Base-by-base conservation (phyloP, 1,140 invertebrate genomes). In the Pentalonia nigronervosa region DNA sequence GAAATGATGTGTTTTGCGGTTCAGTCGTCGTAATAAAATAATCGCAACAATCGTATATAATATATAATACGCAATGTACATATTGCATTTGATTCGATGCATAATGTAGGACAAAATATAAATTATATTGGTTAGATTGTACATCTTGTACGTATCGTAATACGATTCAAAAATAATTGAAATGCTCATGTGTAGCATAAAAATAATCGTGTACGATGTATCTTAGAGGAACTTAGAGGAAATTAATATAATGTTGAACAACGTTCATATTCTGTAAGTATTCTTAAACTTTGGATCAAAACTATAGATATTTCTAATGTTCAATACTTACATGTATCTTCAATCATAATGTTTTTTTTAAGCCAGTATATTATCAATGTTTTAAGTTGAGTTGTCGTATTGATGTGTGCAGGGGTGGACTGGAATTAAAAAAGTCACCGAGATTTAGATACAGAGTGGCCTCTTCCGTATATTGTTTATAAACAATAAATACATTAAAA, bases 1-100 rank as follows among this genome's bases (percentile, higher is more conserved):
- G 60, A 76, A 76, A 76, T 76, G n/a, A 36, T 89, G 86, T 88
- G n/a, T 53, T 53, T 50, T 89, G 20, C n/a, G 30, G 87, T 89
- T 53, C n/a, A 34, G 36, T 53, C 20, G n/a, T 47, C 87, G 48
- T 47, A 47, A 86, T 86, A 86, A 86, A 30, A 86, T 45, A 86
- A 47, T 86, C 60, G 21, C 41, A 30, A 25, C 84, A 86, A 86
- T 47, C 45, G 45, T 47, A 47, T 7, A 47, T 30, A 86, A 47
- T 30, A 86, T 30, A 76, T 76, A 17, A n/a, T 76, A 76, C n/a
- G 60, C 60, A 76, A n/a, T 76, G n/a, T 76, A 30, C 60, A 76
- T 76, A n/a, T 76, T 47, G 84, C 45, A 30, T 87, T 87, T 45
- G 84, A 30, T 87, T 47, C 20, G 7, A 89, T 23, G n/a, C 25